Conservation (phyloP, 2,888 invertebrate genomes). For the Eupelmus urozonus region DNA sequence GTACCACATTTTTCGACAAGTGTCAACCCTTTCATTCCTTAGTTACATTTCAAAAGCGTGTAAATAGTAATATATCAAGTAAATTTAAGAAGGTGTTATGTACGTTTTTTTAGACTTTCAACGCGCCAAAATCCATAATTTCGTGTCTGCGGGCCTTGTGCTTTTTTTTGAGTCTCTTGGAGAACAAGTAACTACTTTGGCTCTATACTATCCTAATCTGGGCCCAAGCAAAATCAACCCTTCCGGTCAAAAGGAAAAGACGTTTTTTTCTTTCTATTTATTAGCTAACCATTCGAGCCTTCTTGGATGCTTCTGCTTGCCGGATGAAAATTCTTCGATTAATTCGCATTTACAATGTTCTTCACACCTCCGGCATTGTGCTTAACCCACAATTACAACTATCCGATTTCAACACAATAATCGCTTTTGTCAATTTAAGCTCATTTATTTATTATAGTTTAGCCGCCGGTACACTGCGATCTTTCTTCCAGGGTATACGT, state of each 20-base stretch:
- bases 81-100: neutral
- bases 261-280: constrained; percentile 28
- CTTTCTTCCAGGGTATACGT: constrained; percentile 60
- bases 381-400: constrained; percentile 47
- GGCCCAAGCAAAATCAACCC: constrained; percentile 66
- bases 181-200: constrained; percentile 50
- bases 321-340: constrained; percentile 70
- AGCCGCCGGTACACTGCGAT: neutral
- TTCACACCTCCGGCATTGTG: constrained; percentile 69
- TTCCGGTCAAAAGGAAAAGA: constrained; percentile 61
- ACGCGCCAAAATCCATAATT: neutral
- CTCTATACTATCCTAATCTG: constrained; percentile 64
- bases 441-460: neutral
- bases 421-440: neutral
- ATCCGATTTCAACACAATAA: neutral
- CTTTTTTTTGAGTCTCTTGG: neutral
- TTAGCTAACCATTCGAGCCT: neutral
- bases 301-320: constrained; percentile 62
- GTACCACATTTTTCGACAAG: constrained; percentile 70
- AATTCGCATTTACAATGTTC: constrained; percentile 75
- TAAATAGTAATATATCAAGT: too few relatives aligned
- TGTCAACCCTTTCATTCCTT: constrained; percentile 67
- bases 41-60: too few relatives aligned
- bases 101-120: neutral
- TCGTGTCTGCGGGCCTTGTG: neutral